phyloP scores from a whole-genome alignment of 2,113 vertebrate genomes.

The Haplotaxodon microlepis region DNA sequence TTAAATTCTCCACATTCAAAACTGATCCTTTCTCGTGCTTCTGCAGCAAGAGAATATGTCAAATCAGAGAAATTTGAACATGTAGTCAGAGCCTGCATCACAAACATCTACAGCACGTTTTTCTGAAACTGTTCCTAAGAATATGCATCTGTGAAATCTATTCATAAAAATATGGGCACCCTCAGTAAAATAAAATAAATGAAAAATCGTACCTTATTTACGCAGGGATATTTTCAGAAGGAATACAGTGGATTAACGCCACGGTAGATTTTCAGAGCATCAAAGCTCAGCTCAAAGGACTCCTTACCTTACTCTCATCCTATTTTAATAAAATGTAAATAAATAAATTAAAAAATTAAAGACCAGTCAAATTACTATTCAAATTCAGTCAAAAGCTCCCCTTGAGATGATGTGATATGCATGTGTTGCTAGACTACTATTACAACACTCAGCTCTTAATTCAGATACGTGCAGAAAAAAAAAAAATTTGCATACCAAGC shows the following conservation, averaged over 20 bases:
- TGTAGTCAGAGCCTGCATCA: conserved; percentile 1
- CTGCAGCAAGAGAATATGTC: conserved; percentile 17
- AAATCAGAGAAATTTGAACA: conserved; percentile 43
- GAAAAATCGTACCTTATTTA: neutral
- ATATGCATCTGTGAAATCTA: neutral
- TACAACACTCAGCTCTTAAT: neutral
- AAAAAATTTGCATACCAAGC: neutral
- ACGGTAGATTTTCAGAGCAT: neutral
- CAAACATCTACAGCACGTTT: neutral
- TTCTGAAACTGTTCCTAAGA: neutral
- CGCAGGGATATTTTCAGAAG: neutral
- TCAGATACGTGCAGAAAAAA: neutral
- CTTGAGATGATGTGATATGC: neutral
- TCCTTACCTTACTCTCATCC: neutral
- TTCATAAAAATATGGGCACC: neutral
- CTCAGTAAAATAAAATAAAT: neutral
- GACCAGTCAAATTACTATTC: conserved; percentile 7
- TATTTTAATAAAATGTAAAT: neutral
- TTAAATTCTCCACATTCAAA: neutral
- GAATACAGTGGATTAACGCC: neutral
- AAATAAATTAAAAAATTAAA: neutral
- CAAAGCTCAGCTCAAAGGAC: conserved; percentile 1
- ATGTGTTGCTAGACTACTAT: neutral
- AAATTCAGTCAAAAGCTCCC: neutral
- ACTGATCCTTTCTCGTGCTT: neutral